Conservation (phyloP, 2,888 invertebrate species). For the Mechanitis mazaeus region DNA sequence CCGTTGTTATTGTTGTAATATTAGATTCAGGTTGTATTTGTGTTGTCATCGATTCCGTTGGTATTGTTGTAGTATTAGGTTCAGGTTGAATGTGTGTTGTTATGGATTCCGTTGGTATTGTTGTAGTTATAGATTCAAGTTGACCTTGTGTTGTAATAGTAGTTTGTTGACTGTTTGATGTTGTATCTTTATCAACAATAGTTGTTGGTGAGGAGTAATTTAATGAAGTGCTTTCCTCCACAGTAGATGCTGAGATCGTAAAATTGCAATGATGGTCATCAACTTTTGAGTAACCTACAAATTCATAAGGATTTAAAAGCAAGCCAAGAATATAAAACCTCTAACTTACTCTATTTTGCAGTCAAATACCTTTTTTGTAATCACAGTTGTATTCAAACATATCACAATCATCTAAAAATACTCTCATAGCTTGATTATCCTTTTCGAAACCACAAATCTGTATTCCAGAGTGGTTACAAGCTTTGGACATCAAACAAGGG, state of each 20-base stretch:
- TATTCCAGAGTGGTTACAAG: slow-evolving; percentile 52
- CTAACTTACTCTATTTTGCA: background rate
- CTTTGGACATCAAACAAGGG: slow-evolving; percentile 40
- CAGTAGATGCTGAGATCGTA: background rate
- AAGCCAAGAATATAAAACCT: background rate
- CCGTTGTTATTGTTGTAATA: too few relatives aligned
- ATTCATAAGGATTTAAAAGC: slow-evolving; percentile 1
- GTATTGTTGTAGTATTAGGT: slow-evolving; percentile 7
- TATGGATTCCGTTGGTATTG: background rate
- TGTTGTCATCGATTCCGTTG: background rate
- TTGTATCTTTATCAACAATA: too few relatives aligned
- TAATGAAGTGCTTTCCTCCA: background rate
- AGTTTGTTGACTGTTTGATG: too few relatives aligned
- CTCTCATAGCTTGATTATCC: slow-evolving; percentile 26
- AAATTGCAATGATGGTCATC: slow-evolving; percentile 10
- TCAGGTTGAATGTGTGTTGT: slow-evolving; percentile 1
- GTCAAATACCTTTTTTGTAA: slow-evolving; percentile 39
- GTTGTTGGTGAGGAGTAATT: slow-evolving; percentile 5
- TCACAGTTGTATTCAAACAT: slow-evolving; percentile 57
- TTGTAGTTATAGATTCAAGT: too few relatives aligned
- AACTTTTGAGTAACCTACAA: slow-evolving; percentile 8
- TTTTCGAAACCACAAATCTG: slow-evolving; percentile 44
- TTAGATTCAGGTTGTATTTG: too few relatives aligned
- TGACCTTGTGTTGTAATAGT: too few relatives aligned
- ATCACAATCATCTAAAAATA: slow-evolving; percentile 55